Evolutionary conservation across 2,888 invertebrate genomes (phyloP).

Genomic region (Cylloceria caligata): DNA sequence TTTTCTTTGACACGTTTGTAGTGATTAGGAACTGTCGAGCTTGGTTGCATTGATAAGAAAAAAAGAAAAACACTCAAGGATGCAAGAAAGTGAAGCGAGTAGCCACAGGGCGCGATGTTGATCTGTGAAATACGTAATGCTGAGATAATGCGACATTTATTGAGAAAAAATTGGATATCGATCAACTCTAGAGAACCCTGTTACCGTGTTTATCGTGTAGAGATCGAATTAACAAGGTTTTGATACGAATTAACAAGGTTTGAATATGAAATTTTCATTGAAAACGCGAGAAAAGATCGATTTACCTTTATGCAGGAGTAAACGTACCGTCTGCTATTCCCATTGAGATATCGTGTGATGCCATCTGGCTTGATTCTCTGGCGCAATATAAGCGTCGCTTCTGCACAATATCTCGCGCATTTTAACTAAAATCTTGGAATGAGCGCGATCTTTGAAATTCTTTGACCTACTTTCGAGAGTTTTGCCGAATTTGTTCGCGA

Average conservation of each 20-base stretch:
- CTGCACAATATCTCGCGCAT: conserved; percentile 25
- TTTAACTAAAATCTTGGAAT: neutral
- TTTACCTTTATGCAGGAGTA: conserved; percentile 72
- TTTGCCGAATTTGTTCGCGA: too few relatives aligned
- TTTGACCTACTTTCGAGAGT: neutral
- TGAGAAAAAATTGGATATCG: conserved; percentile 21
- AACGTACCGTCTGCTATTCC: conserved; percentile 72
- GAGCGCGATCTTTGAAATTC: conserved; percentile 19
- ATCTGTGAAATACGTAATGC: conserved; percentile 59
- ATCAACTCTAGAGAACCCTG: neutral
- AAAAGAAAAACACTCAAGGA: conserved; percentile 39
- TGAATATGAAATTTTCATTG: conserved; percentile 50
- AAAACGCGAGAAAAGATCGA: conserved; percentile 60
- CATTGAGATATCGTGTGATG: conserved; percentile 71
- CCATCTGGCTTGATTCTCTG: conserved; percentile 66
- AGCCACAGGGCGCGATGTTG: conserved; percentile 57
- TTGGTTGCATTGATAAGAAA: neutral
- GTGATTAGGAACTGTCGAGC: neutral
- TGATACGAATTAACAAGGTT: too few relatives aligned
- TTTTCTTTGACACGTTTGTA: neutral
- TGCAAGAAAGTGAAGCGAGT: conserved; percentile 19
- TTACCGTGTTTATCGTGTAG: neutral
- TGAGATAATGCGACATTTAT: conserved; percentile 59
- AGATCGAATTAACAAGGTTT: neutral
- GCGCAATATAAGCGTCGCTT: conserved; percentile 51